These are phyloP conservation scores for Elaphurus davidianus DNA, from an alignment of 2,113 vertebrate genomes.

Conservation along the genomic window DNA sequence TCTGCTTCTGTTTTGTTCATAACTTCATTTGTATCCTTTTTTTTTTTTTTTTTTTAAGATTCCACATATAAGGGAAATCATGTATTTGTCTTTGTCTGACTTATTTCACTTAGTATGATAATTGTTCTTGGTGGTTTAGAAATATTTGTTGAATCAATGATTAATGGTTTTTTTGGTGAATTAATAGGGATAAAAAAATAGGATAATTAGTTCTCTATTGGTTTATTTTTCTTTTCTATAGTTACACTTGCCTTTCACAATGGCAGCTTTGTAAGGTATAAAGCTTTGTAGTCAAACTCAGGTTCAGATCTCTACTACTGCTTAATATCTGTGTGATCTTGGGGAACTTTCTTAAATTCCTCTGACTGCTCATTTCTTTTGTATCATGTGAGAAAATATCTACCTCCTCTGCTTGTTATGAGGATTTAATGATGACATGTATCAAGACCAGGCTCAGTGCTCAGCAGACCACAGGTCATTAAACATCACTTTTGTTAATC, in stretches of 20 bases:
- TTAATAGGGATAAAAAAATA: background rate
- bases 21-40: background rate
- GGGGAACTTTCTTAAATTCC: background rate
- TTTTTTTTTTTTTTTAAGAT: background rate
- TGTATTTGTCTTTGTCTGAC: background rate
- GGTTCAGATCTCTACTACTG: background rate
- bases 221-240: background rate
- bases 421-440: background rate
- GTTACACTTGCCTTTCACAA: background rate
- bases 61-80: rapidly evolving
- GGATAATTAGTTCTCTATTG: background rate
- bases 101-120: background rate
- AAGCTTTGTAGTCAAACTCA: background rate
- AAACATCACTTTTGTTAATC: background rate
- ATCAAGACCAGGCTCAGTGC: background rate
- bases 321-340: background rate
- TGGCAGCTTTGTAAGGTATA: background rate
- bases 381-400: background rate
- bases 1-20: background rate
- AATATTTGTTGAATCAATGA: background rate
- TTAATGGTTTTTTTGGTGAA: background rate
- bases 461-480: background rate
- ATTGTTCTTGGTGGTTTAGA: background rate
- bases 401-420: background rate
- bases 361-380: background rate